phyloP scores from a whole-genome alignment of 1,140 invertebrate species.

The Magallana ariakensis region DNA sequence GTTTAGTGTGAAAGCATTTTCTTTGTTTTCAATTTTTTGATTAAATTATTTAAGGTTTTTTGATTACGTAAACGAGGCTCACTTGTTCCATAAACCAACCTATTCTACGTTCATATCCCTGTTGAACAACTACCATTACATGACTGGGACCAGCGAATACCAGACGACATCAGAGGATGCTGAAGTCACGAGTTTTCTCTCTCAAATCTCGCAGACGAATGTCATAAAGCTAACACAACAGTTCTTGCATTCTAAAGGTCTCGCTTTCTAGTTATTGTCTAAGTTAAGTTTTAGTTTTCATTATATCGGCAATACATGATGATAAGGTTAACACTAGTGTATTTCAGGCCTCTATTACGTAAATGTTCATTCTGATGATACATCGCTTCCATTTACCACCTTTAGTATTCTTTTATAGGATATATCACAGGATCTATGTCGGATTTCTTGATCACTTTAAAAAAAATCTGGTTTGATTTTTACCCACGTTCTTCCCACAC shows the following conservation, averaged over 20 bases:
- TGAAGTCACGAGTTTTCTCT: constrained; percentile 63
- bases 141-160: constrained; percentile 56
- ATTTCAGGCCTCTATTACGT: neutral
- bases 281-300: neutral
- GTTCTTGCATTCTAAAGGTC: constrained; percentile 62
- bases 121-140: constrained; percentile 67
- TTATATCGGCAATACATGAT: neutral
- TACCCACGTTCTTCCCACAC: constrained; percentile 61
- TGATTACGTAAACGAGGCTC: constrained; percentile 51
- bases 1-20: too few species aligned
- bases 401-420: constrained; percentile 43
- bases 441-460: constrained; percentile 61
- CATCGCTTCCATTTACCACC: too few species aligned
- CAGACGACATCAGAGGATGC: constrained; percentile 51
- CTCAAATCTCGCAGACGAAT: constrained; percentile 54
- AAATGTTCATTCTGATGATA: neutral
- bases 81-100: constrained; percentile 58
- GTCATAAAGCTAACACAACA: constrained; percentile 61
- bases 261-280: neutral
- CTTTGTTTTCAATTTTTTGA: too few species aligned
- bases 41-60: constrained; percentile 57
- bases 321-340: neutral
- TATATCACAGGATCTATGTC: constrained; percentile 30
- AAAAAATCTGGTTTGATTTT: constrained; percentile 70
- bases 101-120: constrained; percentile 65